phyloP scores from a whole-genome alignment of 1,140 invertebrate genomes.

The Melipona quadrifasciata region DNA sequence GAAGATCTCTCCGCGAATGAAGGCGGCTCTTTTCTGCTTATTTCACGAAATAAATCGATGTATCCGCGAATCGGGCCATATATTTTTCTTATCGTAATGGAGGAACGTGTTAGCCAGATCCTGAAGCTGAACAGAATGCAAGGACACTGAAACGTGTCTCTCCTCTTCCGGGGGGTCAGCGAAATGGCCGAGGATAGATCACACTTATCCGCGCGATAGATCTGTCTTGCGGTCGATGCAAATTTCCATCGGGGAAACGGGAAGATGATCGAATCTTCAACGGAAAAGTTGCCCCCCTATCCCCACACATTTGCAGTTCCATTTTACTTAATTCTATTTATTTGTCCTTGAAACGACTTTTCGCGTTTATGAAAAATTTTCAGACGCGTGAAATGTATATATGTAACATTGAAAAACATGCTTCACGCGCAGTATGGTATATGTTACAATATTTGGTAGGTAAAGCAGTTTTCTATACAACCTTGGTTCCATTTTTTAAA shows the following conservation, averaged over 20 bases:
- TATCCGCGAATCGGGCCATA: background rate
- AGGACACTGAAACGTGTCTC: conserved; percentile 14
- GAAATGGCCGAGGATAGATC: conserved; percentile 16
- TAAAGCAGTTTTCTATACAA: too few species aligned
- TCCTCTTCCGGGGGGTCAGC: background rate
- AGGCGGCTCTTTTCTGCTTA: conserved; percentile 15
- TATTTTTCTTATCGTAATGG: conserved; percentile 41
- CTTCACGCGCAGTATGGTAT: too few species aligned
- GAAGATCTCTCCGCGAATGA: background rate
- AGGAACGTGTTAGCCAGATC: conserved; percentile 15
- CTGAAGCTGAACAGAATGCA: background rate
- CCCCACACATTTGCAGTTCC: too few species aligned
- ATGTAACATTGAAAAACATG: too few species aligned
- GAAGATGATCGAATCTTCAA: background rate
- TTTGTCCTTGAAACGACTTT: background rate
- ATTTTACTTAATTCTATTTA: background rate
- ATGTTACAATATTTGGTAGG: too few species aligned
- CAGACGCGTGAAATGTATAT: too few species aligned
- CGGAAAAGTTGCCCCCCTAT: background rate
- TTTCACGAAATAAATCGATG: conserved; percentile 40
- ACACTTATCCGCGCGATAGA: conserved; percentile 16
- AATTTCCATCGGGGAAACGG: background rate
- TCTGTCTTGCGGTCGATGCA: background rate
- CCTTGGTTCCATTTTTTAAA: too few species aligned
- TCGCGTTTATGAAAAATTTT: too few species aligned